A percentile compares a stretch with the other conserved stretches of the same genome.
Evolutionary conservation across 2,797 vertebrate genomes (phyloP).

Genomic region (Crypturellus tataupa): DNA sequence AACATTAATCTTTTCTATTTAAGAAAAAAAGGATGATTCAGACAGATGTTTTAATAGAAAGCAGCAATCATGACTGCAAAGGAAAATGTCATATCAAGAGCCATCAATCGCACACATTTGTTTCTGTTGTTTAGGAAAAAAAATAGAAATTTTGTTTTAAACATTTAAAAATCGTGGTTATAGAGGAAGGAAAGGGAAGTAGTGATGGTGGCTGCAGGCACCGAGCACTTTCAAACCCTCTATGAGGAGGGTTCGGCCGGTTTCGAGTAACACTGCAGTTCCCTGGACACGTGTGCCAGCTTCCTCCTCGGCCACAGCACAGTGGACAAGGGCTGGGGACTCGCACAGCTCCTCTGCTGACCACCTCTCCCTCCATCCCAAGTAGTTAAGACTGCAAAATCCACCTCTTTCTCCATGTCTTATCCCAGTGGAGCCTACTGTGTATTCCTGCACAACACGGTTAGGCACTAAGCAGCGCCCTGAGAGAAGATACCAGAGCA

Average conservation of each 20-base stretch:
- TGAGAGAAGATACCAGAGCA: not conserved
- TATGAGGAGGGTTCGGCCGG: rapidly evolving
- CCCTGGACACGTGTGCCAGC: not conserved
- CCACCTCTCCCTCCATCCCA: not conserved
- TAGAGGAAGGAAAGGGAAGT: not conserved
- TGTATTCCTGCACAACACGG: not conserved
- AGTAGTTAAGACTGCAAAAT: too few relatives aligned
- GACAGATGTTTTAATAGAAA: conserved; percentile 32
- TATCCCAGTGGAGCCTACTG: not conserved
- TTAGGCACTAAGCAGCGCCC: not conserved
- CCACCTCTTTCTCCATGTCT: not conserved
- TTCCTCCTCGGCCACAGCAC: not conserved
- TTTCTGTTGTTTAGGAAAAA: not conserved
- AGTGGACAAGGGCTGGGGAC: not conserved
- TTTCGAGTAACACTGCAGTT: too few relatives aligned
- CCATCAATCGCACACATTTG: not conserved
- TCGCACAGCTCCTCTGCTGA: not conserved
- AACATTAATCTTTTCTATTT: not conserved
- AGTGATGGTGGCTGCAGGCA: not conserved
- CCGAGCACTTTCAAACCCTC: rapidly evolving
- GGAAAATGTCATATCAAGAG: not conserved
- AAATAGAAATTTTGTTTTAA: not conserved
- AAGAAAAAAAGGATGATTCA: conserved; percentile 16
- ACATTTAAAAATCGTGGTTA: not conserved
- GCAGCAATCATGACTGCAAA: not conserved